phyloP scores from a whole-genome alignment of 1,140 invertebrate genomes.

The Euwallacea fornicatus region DNA sequence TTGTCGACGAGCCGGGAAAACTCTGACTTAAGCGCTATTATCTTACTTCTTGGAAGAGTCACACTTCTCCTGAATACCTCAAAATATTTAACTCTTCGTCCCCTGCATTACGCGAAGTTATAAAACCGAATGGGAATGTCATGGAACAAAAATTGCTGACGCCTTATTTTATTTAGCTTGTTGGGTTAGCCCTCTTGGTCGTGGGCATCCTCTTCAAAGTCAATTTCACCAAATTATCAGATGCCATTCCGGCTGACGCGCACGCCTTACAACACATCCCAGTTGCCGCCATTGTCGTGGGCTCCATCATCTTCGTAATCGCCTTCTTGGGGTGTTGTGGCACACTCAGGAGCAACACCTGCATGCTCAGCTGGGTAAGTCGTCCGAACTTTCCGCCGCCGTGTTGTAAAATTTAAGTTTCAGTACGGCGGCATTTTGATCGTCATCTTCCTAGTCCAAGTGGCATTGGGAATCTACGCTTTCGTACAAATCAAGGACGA shows the following conservation, averaged over 20 bases:
- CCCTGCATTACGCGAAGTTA: too few species aligned
- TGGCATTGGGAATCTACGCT: slow-evolving; percentile 29
- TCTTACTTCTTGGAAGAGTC: too few species aligned
- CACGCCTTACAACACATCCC: slow-evolving; percentile 37
- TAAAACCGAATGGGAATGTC: too few species aligned
- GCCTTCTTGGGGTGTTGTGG: slow-evolving; percentile 67
- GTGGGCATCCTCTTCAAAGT: slow-evolving; percentile 67
- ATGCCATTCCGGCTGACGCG: slow-evolving; percentile 61
- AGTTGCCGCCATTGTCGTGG: slow-evolving; percentile 61
- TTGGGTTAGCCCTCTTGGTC: slow-evolving; percentile 68
- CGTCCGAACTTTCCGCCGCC: not conserved
- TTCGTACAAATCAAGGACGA: slow-evolving; percentile 24
- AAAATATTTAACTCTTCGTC: too few species aligned
- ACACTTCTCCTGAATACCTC: too few species aligned
- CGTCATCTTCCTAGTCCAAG: slow-evolving; percentile 28
- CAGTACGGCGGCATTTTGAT: slow-evolving; percentile 42
- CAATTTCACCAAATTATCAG: slow-evolving; percentile 64
- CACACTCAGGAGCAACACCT: slow-evolving; percentile 62
- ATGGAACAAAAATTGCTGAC: too few species aligned
- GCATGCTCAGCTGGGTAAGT: slow-evolving; percentile 58
- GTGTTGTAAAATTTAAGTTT: not conserved
- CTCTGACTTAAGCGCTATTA: too few species aligned
- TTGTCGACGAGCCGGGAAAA: too few species aligned
- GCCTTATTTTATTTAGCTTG: slow-evolving; percentile 41
- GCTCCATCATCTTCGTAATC: slow-evolving; percentile 61